A percentile compares a stretch with the other conserved stretches of the same genome.
Conservation (phyloP, 2,113 vertebrate species). For the Acinonyx jubatus region DNA sequence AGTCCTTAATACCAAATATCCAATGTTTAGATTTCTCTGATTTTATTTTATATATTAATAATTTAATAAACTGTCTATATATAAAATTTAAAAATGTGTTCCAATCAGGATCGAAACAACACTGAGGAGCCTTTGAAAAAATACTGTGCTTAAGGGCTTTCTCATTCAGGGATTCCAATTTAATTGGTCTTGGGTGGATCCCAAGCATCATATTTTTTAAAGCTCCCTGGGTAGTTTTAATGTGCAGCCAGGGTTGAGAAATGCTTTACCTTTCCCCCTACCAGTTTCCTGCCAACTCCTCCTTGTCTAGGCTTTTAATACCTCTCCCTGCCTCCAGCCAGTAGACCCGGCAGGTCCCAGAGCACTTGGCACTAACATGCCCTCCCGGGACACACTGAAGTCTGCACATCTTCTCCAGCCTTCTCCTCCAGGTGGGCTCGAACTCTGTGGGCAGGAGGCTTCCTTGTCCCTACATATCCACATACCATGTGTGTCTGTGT, state of each 20-base stretch:
- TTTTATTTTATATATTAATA: neutral
- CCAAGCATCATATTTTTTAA: conserved; percentile 53
- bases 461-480: neutral
- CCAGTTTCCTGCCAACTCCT: neutral
- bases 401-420: neutral
- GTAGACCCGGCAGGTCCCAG: neutral
- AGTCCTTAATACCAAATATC: conserved; percentile 36
- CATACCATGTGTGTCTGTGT: neutral
- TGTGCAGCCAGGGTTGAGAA: conserved; percentile 36
- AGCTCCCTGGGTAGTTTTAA: conserved; percentile 47
- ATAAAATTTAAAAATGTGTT: neutral
- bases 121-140: conserved; percentile 9
- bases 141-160: neutral
- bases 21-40: conserved; percentile 23
- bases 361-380: neutral
- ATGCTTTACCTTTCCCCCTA: neutral
- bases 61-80: neutral
- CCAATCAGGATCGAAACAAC: conserved; percentile 31
- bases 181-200: conserved; percentile 48
- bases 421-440: neutral
- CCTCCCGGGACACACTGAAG: neutral
- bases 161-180: neutral
- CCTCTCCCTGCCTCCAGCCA: neutral
- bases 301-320: neutral
- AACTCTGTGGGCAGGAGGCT: neutral